Conservation (phyloP, 2,888 invertebrate species). For the Phengaris arion region DNA sequence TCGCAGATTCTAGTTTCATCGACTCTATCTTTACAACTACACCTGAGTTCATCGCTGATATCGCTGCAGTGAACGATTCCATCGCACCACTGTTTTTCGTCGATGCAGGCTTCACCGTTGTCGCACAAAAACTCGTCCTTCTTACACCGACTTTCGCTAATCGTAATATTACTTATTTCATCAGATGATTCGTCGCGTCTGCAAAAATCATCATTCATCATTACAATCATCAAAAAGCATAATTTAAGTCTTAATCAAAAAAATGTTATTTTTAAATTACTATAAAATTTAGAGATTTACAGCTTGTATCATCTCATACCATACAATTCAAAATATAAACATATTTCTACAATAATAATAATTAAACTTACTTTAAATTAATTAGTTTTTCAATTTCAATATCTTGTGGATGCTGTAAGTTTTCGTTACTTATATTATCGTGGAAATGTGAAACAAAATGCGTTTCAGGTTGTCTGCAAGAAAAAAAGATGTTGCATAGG, state of each 20-base stretch:
- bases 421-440: conserved; percentile 47
- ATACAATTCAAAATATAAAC: not conserved
- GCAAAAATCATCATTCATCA: conserved; percentile 1
- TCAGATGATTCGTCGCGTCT: conserved; percentile 44
- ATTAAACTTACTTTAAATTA: conserved; percentile 51
- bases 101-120: conserved; percentile 74
- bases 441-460: conserved; percentile 41
- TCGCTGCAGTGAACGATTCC: conserved; percentile 86
- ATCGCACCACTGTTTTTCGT: conserved; percentile 83
- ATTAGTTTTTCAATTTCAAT: conserved; percentile 58
- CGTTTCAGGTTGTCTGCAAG: conserved; percentile 45
- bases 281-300: too few species aligned
- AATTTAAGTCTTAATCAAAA: too few species aligned
- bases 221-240: too few species aligned
- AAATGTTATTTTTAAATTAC: too few species aligned
- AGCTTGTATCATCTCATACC: too few species aligned
- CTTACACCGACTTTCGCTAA: conserved; percentile 55
- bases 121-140: conserved; percentile 54
- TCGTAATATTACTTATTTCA: conserved; percentile 44
- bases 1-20: conserved; percentile 85
- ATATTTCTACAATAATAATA: not conserved
- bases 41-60: conserved; percentile 87
- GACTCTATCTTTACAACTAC: conserved; percentile 86
- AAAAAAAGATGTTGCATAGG: conserved; percentile 29
- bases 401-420: conserved; percentile 63